phyloP scores from a whole-genome alignment of 2,888 invertebrate species.

The Cryptocheilus praepositus region DNA sequence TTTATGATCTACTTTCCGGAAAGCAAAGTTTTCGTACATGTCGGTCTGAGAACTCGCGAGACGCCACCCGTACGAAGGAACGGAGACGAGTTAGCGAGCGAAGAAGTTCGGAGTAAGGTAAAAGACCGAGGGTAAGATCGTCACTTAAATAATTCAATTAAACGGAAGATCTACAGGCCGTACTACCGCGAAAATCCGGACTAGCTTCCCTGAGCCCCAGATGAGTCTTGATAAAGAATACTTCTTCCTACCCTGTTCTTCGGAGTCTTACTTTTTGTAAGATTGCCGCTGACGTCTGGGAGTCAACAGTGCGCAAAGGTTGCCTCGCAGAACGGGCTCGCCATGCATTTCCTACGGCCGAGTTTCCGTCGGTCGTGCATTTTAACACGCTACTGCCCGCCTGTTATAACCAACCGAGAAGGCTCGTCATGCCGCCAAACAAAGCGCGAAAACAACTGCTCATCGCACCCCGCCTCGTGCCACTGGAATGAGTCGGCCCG shows the following conservation, averaged over 20 bases:
- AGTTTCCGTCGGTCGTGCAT: slow-evolving; percentile 4
- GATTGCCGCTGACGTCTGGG: too few species aligned
- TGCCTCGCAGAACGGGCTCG: too few species aligned
- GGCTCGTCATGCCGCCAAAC: slow-evolving; percentile 33
- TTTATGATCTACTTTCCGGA: slow-evolving; percentile 24
- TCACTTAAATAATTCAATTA: slow-evolving; percentile 32
- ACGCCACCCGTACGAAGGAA: neutral
- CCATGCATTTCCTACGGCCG: neutral
- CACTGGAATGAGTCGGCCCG: too few species aligned
- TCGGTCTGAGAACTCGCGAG: neutral
- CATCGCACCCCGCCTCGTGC: slow-evolving; percentile 42
- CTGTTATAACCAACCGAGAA: slow-evolving; percentile 19
- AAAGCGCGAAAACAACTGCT: slow-evolving; percentile 41
- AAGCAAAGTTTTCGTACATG: slow-evolving; percentile 28
- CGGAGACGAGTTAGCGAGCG: neutral
- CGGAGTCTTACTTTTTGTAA: too few species aligned
- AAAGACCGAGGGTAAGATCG: slow-evolving; percentile 2
- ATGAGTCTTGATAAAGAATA: too few species aligned
- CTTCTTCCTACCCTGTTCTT: too few species aligned
- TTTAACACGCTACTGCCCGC: slow-evolving; percentile 12
- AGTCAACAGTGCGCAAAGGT: too few species aligned
- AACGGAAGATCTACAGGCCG: slow-evolving; percentile 8
- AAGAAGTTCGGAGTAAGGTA: neutral
- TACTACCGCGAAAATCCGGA: neutral
- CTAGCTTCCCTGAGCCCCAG: neutral